Evolutionary conservation across 2,888 invertebrate genomes (phyloP).

Genomic region (Drosophila fulvimacula): DNA sequence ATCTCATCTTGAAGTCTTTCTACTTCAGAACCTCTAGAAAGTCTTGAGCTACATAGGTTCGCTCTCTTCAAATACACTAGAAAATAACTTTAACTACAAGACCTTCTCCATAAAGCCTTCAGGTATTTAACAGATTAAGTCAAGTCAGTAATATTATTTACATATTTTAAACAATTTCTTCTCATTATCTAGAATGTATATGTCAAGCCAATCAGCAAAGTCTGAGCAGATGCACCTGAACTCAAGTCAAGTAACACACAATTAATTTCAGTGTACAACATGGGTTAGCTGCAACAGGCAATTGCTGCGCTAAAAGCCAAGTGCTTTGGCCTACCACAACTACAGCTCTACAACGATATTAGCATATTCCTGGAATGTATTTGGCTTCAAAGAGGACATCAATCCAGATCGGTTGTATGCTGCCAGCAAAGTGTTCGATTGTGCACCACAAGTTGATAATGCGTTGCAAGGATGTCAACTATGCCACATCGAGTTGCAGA

Average conservation of each 20-base stretch:
- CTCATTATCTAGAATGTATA: not conserved
- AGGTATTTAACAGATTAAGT: not conserved
- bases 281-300: not conserved
- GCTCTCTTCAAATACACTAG: too few relatives aligned
- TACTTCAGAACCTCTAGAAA: too few relatives aligned
- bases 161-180: not conserved
- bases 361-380: conserved; percentile 55
- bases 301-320: not conserved
- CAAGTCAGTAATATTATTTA: not conserved
- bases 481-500: conserved; percentile 5
- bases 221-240: not conserved
- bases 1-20: too few relatives aligned
- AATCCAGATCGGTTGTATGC: conserved; percentile 37
- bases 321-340: not conserved
- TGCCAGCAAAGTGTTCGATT: conserved; percentile 34
- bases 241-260: not conserved
- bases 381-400: conserved; percentile 54
- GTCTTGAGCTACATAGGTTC: too few relatives aligned
- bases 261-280: conserved; percentile 14
- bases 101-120: too few relatives aligned
- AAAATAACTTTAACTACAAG: too few relatives aligned
- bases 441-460: conserved; percentile 24
- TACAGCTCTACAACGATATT: conserved; percentile 20
- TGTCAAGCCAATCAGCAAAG: not conserved
- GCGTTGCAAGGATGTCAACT: conserved; percentile 39